Evolutionary conservation across 2,888 invertebrate species (phyloP), one percentile per base, ranked within the genome.

Genomic region (Dromius quadrimaculatus): DNA sequence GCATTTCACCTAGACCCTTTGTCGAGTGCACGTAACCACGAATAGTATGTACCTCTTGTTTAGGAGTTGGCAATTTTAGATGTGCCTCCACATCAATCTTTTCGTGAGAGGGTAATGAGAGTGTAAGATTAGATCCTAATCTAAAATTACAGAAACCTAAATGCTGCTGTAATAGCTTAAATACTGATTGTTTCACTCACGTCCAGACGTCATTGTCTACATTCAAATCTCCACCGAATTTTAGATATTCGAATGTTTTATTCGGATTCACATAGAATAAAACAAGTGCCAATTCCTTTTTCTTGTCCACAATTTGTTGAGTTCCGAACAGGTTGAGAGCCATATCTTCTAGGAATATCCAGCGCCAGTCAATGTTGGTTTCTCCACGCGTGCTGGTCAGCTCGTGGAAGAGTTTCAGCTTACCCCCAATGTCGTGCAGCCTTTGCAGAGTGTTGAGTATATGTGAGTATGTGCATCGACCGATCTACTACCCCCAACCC

Each of bases 31-130:
- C 85, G 73, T 85, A 85, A 0, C 87, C 79, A 71, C 81, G 79
- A 1, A 89, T 74, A 3, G 87, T 86, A 77, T 91, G 90, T 1
- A 87, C 85, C 74, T 91, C 90, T 0, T 86, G 84, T 74, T 87
- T 85, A 0, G 90, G 89, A 54, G 88, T 87, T 2, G 91, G 90
- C 0, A 90, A 79, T 71, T 86, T 86, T 0, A 88, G 82, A 77
- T 86, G 85, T 0, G 88, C 81, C 1, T 86, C 76, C 0, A 87
- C 80, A 66, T 85, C 85, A 8, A 89, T 74, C n/a, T 87, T 86
- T 34, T 85, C 82, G 63, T 82, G 80, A 73, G 81, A 78, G 72
- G 86, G 80, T 45, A 85, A 78, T 1, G 85, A 85, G 73, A 89
- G 79, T 0, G 88, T 87, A 0, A 87, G 83, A 79, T 89, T 89